A percentile compares a stretch with the other conserved stretches of the same genome.
Evolutionary conservation across 2,113 vertebrate species (phyloP).

Genomic region (Aleadryas rufinucha): DNA sequence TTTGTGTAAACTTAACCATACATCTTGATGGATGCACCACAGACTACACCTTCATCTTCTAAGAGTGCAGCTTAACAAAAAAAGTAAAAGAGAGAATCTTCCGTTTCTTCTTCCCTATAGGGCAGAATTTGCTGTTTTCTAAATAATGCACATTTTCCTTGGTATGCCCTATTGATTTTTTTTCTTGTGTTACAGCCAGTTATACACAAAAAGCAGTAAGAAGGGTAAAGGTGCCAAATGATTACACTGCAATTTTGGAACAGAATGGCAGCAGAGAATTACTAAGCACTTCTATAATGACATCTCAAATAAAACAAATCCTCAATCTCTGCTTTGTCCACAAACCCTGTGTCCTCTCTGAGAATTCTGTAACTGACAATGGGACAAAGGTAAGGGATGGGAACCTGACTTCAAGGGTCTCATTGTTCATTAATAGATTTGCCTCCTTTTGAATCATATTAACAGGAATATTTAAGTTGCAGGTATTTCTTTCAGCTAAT

Average conservation of each 20-base stretch:
- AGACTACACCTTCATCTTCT: neutral
- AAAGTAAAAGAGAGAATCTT: constrained; percentile 65
- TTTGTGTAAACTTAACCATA: neutral
- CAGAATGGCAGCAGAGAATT: neutral
- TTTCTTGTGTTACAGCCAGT: constrained; percentile 75
- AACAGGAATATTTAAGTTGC: neutral
- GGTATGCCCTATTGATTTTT: constrained; percentile 77
- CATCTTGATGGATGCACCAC: neutral
- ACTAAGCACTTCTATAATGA: neutral
- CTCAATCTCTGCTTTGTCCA: neutral
- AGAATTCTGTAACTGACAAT: neutral
- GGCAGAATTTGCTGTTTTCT: constrained; percentile 79
- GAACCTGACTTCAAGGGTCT: constrained; percentile 81
- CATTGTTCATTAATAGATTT: constrained; percentile 73
- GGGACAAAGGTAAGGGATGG: neutral
- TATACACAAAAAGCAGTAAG: neutral
- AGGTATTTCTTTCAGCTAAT: neutral
- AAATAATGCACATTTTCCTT: constrained; percentile 82
- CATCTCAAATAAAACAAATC: neutral
- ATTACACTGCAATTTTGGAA: neutral
- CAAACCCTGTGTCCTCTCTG: neutral
- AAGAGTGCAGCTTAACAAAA: neutral
- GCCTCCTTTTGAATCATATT: constrained; percentile 77
- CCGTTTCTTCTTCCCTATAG: constrained; percentile 80
- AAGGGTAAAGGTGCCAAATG: neutral